Evolutionary conservation across 2,797 vertebrate species (phyloP), one percentile per base, ranked within the genome.

Genomic region (Etheostoma perlongum): DNA sequence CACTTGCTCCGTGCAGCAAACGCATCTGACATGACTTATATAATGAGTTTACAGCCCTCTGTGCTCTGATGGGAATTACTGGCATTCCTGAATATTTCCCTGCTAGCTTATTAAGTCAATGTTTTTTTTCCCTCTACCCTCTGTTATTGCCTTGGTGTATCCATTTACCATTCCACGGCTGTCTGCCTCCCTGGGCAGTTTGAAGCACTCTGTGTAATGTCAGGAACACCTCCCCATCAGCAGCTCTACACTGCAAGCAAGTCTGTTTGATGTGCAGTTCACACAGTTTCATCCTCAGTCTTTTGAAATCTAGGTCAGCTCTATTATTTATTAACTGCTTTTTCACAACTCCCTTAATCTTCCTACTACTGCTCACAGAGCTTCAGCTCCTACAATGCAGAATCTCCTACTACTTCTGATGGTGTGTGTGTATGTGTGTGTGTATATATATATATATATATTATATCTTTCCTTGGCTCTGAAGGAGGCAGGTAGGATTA

Each of bases 261-360:
- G 75, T 74, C 65, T 8, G 85, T 91, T 88, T 88, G 82, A 91
- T 92, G 70, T 83, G 82, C 72, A 46, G 75, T 88, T 90, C 78
- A 76, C 82, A 88, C 82, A 75, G 68, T 89, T 90, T 90, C 71
- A 72, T 90, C 78, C 70, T 82, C 77, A 67, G 83, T 84, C 84
- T 85, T 87, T 87, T 88, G 80, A 92, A 92, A 95, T 94, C 89
- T 95, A 92, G 94, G 93, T 93, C 93, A 93, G 67, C 80, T 72
- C 85, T 79, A 92, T 94, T 90, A 94, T 93, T 94, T 92, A 95
- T 94, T 93, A 92, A 95, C 92, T 88, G 81, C 76, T n/a, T 74
- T 89, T 91, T 93, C 85, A 87, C 86, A 84, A 85, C 83, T 85
- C 68, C 72, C 59, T 76, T 21, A 42, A 76, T 81, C 79, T 71